These are phyloP conservation scores for Nansenia antarctica DNA, from an alignment of 2,113 vertebrate genomes.

Conservation along the genomic window DNA sequence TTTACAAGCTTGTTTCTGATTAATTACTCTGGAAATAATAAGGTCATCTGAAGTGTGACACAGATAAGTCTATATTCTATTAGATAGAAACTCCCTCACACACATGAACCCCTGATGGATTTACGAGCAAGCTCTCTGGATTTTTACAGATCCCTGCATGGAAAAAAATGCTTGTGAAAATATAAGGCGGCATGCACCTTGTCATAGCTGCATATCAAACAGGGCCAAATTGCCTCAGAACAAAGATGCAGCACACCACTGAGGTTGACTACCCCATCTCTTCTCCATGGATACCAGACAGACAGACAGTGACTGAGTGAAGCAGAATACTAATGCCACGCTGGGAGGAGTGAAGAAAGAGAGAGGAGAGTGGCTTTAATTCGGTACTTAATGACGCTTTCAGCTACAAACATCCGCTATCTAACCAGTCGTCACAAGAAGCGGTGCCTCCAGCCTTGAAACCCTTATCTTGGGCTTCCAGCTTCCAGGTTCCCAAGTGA, in stretches of 20 bases:
- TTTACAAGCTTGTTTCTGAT: too few relatives aligned
- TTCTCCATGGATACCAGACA: constrained; percentile 68
- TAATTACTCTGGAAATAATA: too few relatives aligned
- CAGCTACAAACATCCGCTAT: constrained; percentile 22
- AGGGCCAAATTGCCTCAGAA: constrained; percentile 25
- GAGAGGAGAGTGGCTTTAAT: constrained; percentile 13
- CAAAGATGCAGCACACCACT: constrained; percentile 39
- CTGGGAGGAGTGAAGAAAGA: not conserved
- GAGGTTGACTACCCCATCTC: constrained; percentile 49
- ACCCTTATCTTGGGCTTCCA: constrained; percentile 48
- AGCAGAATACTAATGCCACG: constrained; percentile 60
- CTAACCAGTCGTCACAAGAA: constrained; percentile 1
- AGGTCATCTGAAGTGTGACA: too few relatives aligned
- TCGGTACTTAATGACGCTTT: constrained; percentile 28
- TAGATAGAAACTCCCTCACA: too few relatives aligned
- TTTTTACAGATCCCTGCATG: not conserved
- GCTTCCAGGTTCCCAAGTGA: constrained; percentile 20
- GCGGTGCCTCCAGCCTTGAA: constrained; percentile 17
- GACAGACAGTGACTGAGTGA: constrained; percentile 41
- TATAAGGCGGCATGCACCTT: constrained; percentile 4
- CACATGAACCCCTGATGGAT: too few relatives aligned
- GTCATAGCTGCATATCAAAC: constrained; percentile 41
- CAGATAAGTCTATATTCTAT: too few relatives aligned
- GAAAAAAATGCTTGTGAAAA: constrained; percentile 19
- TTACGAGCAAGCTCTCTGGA: too few relatives aligned